phyloP scores from a whole-genome alignment of 2,797 vertebrate species.

The Hypotaenidia okinawae region DNA sequence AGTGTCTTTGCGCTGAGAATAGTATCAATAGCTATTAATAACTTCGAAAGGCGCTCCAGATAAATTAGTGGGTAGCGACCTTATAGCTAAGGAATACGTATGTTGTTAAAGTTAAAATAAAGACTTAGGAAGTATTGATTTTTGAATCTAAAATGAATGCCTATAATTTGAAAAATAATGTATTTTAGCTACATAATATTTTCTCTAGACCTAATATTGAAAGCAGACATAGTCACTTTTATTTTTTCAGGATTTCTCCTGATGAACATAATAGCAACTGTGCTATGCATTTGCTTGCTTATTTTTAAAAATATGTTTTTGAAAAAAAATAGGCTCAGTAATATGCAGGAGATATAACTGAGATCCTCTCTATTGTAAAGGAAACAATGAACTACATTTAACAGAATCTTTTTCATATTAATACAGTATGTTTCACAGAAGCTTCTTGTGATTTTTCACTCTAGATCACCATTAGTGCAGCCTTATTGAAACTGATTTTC shows the following conservation, averaged over 20 bases:
- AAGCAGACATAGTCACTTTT: not conserved
- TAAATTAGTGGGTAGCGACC: constrained; percentile 54
- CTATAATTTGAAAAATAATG: not conserved
- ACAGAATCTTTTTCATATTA: not conserved
- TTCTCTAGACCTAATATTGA: not conserved
- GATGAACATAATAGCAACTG: not conserved
- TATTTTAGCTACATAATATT: not conserved
- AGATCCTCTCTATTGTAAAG: not conserved
- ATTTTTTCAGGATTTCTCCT: not conserved
- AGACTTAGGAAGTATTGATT: not conserved
- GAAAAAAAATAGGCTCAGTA: not conserved
- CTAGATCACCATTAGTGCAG: not conserved
- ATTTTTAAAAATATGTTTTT: not conserved
- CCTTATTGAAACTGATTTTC: not conserved
- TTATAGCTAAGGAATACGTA: constrained; percentile 14
- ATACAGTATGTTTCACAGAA: not conserved
- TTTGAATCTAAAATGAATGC: not conserved
- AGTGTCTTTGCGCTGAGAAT: constrained; percentile 74
- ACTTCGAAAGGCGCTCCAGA: constrained; percentile 62
- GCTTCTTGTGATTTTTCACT: not conserved
- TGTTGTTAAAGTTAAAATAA: not conserved
- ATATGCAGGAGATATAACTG: not conserved
- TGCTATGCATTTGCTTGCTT: not conserved
- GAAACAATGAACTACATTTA: not conserved
- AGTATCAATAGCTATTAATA: constrained; percentile 76